These are phyloP conservation scores for Brachyptera putata DNA, from an alignment of 2,888 invertebrate species.

Conservation along the genomic window DNA sequence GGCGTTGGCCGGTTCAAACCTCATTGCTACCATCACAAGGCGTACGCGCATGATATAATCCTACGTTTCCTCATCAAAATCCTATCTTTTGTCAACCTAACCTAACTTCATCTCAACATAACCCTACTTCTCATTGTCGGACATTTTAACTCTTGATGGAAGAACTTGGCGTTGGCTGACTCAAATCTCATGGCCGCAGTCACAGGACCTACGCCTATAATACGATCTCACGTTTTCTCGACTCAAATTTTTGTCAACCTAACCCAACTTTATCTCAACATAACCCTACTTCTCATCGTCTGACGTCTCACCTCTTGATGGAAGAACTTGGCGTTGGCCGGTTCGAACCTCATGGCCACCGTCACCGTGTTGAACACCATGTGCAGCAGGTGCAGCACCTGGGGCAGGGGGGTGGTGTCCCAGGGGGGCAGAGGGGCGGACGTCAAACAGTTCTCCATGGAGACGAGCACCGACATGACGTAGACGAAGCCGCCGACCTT, in stretches of 20 bases:
- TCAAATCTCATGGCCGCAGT: conserved; percentile 98
- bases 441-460: conserved; percentile 78
- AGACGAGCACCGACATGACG: conserved; percentile 90
- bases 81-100: no score
- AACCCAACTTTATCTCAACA: no score
- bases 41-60: no score
- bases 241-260: no score
- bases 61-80: no score
- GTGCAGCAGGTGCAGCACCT: conserved; percentile 73
- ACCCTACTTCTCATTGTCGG: no score
- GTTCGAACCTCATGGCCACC: conserved; percentile 98
- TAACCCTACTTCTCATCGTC: no score
- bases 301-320: conserved; percentile 83
- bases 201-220: no score
- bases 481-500: conserved; percentile 98
- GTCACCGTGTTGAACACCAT: conserved; percentile 92
- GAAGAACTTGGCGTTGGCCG: conserved; percentile 98
- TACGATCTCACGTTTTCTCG: no score
- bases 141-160: conserved; percentile 85
- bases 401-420: conserved; percentile 46
- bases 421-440: conserved; percentile 48
- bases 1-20: conserved; percentile 98
- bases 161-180: conserved; percentile 97
- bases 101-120: no score
- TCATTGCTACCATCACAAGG: conserved; percentile 96